A percentile compares a stretch with the other conserved stretches of the same genome.
Conservation (phyloP, 2,888 invertebrate genomes). For the Lasioglossum morio region DNA sequence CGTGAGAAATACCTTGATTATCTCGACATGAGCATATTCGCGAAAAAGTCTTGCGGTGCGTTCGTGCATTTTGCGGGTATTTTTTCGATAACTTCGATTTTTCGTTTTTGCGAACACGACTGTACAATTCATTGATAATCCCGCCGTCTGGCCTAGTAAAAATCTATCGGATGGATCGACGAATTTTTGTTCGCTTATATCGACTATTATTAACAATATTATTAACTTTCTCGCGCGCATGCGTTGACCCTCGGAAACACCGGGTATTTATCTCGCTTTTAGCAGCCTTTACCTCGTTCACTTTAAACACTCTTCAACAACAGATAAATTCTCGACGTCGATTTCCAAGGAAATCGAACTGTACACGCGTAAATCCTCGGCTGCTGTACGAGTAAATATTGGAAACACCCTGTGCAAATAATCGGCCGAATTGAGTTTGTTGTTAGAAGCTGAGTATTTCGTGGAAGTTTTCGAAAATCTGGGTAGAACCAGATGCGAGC, state of each 20-base stretch:
- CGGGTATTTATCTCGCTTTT: background rate
- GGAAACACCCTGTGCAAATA: background rate
- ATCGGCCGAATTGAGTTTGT: background rate
- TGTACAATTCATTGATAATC: conserved; percentile 29
- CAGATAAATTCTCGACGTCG: background rate
- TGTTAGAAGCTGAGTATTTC: conserved; percentile 2
- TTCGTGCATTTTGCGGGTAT: conserved; percentile 38
- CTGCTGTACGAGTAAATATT: background rate
- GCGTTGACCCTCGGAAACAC: background rate
- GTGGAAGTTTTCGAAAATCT: background rate
- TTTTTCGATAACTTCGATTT: conserved; percentile 18
- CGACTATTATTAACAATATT: background rate
- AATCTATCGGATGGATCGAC: background rate
- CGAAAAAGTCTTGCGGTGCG: conserved; percentile 50
- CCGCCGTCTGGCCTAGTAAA: background rate
- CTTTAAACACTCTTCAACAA: background rate
- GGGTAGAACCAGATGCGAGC: background rate
- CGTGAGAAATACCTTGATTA: conserved; percentile 65
- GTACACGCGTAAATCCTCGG: background rate
- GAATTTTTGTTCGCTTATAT: background rate
- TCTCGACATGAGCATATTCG: conserved; percentile 62
- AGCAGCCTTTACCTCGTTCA: background rate
- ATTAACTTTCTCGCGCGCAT: background rate
- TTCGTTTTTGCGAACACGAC: conserved; percentile 23
- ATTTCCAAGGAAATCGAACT: background rate